phyloP scores from a whole-genome alignment of 30 jellyfish, hydroid and myxozoan genomes.

The Aurelia aurita complex sp. Pacific region DNA sequence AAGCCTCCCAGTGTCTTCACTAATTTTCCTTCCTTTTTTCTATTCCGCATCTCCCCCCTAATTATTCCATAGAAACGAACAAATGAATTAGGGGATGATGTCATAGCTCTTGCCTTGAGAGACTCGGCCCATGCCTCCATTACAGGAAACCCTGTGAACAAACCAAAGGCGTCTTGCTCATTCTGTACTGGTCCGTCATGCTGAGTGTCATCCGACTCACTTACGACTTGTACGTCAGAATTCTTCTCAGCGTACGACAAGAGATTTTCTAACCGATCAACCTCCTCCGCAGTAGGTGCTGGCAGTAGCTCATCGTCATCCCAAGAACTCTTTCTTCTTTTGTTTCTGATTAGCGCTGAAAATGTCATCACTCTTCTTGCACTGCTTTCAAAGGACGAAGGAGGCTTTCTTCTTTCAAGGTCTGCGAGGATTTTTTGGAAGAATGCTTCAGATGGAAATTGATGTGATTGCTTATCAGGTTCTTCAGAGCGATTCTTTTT shows the following conservation, averaged over 20 bases:
- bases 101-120: constrained; percentile 27
- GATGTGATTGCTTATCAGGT: not conserved
- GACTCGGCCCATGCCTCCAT: constrained; percentile 68
- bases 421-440: constrained; percentile 26
- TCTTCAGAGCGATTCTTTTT: not conserved
- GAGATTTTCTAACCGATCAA: constrained; percentile 22
- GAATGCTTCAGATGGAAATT: constrained; percentile 27
- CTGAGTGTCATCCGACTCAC: constrained; percentile 8
- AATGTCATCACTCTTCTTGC: constrained; percentile 30
- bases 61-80: constrained; percentile 44
- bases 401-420: constrained; percentile 25
- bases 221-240: not conserved
- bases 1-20: constrained; percentile 64
- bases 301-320: constrained; percentile 15
- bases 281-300: constrained; percentile 42
- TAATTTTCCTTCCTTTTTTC: constrained; percentile 53
- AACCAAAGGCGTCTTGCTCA: constrained; percentile 10
- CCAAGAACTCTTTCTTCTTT: not conserved
- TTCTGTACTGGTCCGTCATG: not conserved
- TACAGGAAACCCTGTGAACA: constrained; percentile 51
- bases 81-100: constrained; percentile 41
- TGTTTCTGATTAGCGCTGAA: constrained; percentile 8
- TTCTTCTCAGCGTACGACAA: constrained; percentile 21
- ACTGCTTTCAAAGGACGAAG: constrained; percentile 4
- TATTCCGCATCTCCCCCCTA: constrained; percentile 49